Evolutionary conservation across 2,797 vertebrate genomes (phyloP).

Genomic region (Phataginus tricuspis): DNA sequence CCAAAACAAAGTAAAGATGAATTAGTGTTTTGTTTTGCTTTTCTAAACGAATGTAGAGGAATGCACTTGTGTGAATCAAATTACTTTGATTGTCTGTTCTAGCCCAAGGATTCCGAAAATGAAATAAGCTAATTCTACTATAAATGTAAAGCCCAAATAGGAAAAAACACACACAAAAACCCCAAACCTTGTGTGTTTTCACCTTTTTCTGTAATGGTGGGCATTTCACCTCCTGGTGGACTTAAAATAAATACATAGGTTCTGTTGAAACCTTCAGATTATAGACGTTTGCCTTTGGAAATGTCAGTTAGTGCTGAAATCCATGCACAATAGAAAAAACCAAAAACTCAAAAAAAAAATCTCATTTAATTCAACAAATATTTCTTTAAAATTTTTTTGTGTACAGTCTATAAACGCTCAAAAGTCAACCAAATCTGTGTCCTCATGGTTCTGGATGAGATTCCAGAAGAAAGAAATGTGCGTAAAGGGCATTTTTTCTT

Average conservation of each 20-base stretch:
- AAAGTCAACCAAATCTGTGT: background rate
- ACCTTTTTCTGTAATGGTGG: background rate
- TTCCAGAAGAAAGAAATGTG: background rate
- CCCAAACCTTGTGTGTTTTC: background rate
- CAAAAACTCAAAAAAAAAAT: background rate
- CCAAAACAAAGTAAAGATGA: background rate
- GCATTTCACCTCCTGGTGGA: background rate
- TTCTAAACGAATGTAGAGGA: background rate
- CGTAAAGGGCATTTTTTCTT: background rate
- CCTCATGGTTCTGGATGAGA: background rate
- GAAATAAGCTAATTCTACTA: background rate
- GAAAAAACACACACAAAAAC: background rate
- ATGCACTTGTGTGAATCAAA: background rate
- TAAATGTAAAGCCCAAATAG: background rate
- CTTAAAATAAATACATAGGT: background rate
- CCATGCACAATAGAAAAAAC: background rate
- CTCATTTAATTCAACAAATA: background rate
- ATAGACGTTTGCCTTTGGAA: background rate
- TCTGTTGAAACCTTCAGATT: background rate
- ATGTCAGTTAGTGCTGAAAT: background rate
- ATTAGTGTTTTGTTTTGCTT: background rate
- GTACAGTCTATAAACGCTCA: background rate
- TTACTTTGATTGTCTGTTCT: background rate
- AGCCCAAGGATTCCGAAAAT: background rate
- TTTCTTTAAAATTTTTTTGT: background rate